Evolutionary conservation across 2,797 vertebrate genomes (phyloP), one percentile per base, ranked within the genome.

Genomic region (Enteromius unitaeniatus): DNA sequence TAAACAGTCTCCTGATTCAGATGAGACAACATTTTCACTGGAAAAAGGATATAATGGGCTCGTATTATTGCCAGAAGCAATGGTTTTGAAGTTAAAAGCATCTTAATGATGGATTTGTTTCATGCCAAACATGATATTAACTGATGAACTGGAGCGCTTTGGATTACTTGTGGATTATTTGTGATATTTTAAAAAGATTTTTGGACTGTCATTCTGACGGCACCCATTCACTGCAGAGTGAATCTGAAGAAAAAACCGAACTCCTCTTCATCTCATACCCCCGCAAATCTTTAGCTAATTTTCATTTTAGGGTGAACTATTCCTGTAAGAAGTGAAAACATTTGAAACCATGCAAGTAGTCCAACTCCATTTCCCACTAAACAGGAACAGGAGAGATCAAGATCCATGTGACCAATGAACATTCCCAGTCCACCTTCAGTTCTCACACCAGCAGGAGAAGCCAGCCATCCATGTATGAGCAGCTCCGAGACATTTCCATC

Each of bases 381-480:
- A 4, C 65, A 95, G 96, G 94, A 3, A 93, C 93, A 0, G 95
- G 95, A n/a, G 98, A 99, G 84, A 99, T 99, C 88, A 99, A 99
- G 92, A 99, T 99, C 85, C 98, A 98, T 0, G 95, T 99, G 72
- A 99, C 98, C 82, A 99, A 97, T 0, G 98, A 99, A 86, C 96
- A 99, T 79, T 96, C 97, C 0, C 97, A 99, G 92, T 96, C 97
- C 0, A 99, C 97, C 17, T 92, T 99, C 81, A 98, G 93, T 13
- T 91, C 96, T 1, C 92, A 94, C 82, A 74, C 94, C 0, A 95
- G 93, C 88, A 99, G 93, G 93, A 99, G 95, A 91, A 96, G 91
- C 85, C 97, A 98, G 80, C 95, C 97, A 0, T 98, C 98, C 86
- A 99, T 99, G 97, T 99, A 99, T 0, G 98, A 99, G 79, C 98